These are phyloP conservation scores for Gnathonemus echidnorhynchus DNA, from an alignment of 2,113 vertebrate genomes.

Conservation along the genomic window DNA sequence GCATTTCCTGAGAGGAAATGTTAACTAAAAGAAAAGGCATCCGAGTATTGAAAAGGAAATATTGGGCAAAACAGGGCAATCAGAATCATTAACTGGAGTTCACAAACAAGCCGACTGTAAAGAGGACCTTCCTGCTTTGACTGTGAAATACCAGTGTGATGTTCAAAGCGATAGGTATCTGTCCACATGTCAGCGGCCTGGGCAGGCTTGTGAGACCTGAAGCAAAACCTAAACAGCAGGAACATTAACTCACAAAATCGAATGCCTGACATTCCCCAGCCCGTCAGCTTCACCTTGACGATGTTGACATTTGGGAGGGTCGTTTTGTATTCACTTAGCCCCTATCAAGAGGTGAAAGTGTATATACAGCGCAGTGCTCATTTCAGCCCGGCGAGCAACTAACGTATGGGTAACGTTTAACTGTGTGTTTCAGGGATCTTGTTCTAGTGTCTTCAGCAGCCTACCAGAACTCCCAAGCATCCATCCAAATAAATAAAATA, in stretches of 20 bases:
- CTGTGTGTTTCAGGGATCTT: background rate
- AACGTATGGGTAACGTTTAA: background rate
- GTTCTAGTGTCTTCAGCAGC: background rate
- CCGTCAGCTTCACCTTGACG: background rate
- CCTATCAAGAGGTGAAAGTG: background rate
- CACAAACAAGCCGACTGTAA: background rate
- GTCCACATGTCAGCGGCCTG: background rate
- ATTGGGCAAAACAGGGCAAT: background rate
- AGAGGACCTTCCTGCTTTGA: background rate
- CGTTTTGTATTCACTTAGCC: background rate
- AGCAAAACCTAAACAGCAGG: background rate
- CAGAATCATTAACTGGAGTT: background rate
- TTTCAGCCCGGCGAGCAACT: too few species aligned
- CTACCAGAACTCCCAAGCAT: background rate
- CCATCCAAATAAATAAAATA: background rate
- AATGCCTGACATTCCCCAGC: background rate
- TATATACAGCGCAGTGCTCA: background rate
- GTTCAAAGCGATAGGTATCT: background rate
- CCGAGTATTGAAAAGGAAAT: background rate
- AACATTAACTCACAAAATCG: background rate
- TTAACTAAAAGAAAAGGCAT: slow-evolving; percentile 2
- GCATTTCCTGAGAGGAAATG: slow-evolving; percentile 8
- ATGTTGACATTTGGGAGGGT: background rate
- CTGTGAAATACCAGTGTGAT: background rate
- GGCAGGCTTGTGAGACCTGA: background rate